phyloP scores from a whole-genome alignment of 2,113 vertebrate species.

The Ictidomys tridecemlineatus region DNA sequence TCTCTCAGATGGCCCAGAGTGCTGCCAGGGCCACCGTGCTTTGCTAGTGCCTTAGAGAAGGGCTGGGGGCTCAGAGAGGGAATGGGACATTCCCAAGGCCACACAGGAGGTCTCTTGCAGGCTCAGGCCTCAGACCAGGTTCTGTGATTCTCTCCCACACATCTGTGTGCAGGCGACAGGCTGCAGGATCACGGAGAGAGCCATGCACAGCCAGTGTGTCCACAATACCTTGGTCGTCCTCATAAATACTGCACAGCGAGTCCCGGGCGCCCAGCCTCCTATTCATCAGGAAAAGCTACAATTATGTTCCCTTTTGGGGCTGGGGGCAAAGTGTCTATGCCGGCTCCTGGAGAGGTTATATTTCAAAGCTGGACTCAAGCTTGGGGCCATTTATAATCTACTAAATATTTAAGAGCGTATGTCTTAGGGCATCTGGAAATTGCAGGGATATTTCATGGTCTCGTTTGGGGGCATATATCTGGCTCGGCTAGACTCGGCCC shows the following conservation, averaged over 20 bases:
- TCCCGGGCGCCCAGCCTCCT: conserved; percentile 35
- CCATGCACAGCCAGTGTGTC: neutral
- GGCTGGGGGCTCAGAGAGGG: neutral
- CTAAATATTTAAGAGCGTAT: conserved; percentile 87
- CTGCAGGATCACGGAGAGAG: neutral
- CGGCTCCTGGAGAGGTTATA: conserved; percentile 81
- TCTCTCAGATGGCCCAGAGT: neutral
- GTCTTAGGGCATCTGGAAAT: conserved; percentile 85
- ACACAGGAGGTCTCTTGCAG: neutral
- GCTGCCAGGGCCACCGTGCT: neutral
- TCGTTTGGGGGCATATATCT: conserved; percentile 77
- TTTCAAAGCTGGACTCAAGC: conserved; percentile 81
- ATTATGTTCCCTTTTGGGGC: conserved; percentile 70
- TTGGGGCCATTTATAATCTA: conserved; percentile 85
- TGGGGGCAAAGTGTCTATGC: conserved; percentile 75
- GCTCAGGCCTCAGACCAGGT: neutral
- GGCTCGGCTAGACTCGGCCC: neutral
- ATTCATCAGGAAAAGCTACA: conserved; percentile 74
- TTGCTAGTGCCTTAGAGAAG: neutral
- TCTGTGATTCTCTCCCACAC: neutral
- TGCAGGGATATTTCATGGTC: conserved; percentile 83
- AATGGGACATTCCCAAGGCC: rapidly evolving
- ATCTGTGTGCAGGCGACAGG: neutral
- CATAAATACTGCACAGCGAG: conserved; percentile 73
- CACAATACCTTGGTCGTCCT: conserved; percentile 51